A percentile compares a stretch with the other conserved stretches of the same genome.
These are phyloP conservation scores for Melanaphis sacchari DNA, from an alignment of 1,140 invertebrate species.

Conservation along the genomic window DNA sequence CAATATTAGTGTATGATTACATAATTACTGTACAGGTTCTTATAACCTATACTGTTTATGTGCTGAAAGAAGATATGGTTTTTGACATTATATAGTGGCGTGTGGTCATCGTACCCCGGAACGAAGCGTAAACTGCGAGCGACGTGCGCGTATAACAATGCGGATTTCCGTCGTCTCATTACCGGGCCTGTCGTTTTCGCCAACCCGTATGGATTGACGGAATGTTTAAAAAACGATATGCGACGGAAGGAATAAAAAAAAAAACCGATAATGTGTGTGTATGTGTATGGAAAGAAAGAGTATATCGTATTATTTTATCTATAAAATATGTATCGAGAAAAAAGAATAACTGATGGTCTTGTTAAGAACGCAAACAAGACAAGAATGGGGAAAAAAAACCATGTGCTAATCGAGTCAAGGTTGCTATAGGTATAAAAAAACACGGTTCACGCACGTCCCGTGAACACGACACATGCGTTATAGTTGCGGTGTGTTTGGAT, in stretches of 20 bases:
- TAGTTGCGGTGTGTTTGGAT: neutral
- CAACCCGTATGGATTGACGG: neutral
- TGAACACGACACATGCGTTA: neutral
- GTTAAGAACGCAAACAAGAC: conserved; percentile 42
- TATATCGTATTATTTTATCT: neutral
- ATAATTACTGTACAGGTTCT: too few relatives aligned
- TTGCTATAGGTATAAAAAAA: neutral
- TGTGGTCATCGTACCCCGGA: neutral
- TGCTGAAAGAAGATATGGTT: neutral
- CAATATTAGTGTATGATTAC: neutral
- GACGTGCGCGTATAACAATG: neutral
- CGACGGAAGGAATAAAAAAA: neutral
- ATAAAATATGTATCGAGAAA: neutral
- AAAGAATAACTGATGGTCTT: neutral
- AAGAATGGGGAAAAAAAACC: conserved; percentile 33
- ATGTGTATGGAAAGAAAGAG: neutral
- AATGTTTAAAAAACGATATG: neutral
- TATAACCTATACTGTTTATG: neutral
- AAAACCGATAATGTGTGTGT: conserved; percentile 6
- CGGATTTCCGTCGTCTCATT: neutral
- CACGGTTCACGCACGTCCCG: conserved; percentile 27
- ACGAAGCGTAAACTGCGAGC: neutral
- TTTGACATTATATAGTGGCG: neutral
- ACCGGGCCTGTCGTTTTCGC: neutral
- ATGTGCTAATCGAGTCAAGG: conserved; percentile 56